These are phyloP conservation scores for Trogon surrucura DNA, from an alignment of 2,113 vertebrate species.

Conservation along the genomic window DNA sequence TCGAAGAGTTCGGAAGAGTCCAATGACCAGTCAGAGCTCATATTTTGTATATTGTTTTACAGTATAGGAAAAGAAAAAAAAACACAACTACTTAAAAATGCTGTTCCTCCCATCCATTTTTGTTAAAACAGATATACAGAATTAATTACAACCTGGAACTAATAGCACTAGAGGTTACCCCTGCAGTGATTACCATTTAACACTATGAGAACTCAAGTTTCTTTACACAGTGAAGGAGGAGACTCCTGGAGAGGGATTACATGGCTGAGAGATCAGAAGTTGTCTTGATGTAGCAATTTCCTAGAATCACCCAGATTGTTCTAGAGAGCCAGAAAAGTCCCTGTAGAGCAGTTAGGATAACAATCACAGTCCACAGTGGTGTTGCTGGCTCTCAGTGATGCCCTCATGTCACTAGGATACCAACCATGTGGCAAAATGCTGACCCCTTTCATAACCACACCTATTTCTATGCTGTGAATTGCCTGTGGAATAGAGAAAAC, in stretches of 20 bases:
- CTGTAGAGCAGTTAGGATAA: neutral
- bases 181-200: neutral
- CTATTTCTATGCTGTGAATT: fast-evolving
- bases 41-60: neutral
- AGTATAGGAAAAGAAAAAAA: neutral
- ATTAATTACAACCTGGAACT: neutral
- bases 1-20: neutral
- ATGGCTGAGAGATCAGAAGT: neutral
- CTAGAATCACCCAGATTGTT: neutral
- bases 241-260: neutral
- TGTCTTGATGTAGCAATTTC: neutral
- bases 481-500: neutral
- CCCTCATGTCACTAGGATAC: neutral
- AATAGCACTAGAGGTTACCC: neutral
- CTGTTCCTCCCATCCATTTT: neutral
- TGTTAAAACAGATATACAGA: neutral
- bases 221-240: neutral
- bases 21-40: fast-evolving
- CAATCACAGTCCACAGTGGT: fast-evolving
- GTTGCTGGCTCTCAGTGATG: neutral
- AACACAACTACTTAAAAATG: fast-evolving
- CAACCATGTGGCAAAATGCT: neutral
- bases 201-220: neutral
- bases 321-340: neutral
- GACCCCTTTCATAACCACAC: neutral